Percentiles rank a stretch among this genome's conserved stretches.
Evolutionary conservation across 2,888 invertebrate genomes (phyloP).

Genomic region (Coelopa pilipes): DNA sequence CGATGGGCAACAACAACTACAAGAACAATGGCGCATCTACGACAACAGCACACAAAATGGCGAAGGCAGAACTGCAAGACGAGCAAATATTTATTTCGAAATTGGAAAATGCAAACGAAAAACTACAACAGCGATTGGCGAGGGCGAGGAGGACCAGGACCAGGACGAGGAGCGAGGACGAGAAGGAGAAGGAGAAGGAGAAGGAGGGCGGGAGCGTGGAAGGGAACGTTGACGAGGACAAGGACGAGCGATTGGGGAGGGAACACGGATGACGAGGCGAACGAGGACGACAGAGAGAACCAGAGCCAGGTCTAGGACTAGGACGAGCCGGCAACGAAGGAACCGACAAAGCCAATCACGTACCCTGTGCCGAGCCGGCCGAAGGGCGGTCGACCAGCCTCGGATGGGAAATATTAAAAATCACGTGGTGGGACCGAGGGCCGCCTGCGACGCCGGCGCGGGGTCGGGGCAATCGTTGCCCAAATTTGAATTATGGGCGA

Average conservation of each 20-base stretch:
- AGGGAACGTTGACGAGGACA: neutral
- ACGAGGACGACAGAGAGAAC: too few relatives aligned
- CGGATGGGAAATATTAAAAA: conserved; percentile 5
- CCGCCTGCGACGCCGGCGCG: neutral
- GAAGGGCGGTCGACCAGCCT: neutral
- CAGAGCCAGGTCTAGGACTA: too few relatives aligned
- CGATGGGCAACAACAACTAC: too few relatives aligned
- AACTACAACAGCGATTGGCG: conserved; percentile 3
- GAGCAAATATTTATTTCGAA: conserved; percentile 34
- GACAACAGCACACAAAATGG: conserved; percentile 12
- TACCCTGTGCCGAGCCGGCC: neutral
- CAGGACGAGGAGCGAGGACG: neutral
- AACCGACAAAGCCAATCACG: conserved; percentile 3
- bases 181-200: neutral
- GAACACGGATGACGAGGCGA: too few relatives aligned
- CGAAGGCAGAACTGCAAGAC: conserved; percentile 28
- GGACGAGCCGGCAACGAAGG: neutral
- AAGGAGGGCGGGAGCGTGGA: neutral
- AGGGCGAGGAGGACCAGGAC: neutral
- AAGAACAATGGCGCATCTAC: conserved; percentile 3
- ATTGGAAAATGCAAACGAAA: conserved; percentile 35
- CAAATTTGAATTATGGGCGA: conserved; percentile 31
- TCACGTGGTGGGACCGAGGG: neutral
- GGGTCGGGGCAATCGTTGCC: neutral
- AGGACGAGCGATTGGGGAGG: neutral